Base-by-base conservation (phyloP, 2,888 invertebrate genomes). In the Rhodophaea formosa region DNA sequence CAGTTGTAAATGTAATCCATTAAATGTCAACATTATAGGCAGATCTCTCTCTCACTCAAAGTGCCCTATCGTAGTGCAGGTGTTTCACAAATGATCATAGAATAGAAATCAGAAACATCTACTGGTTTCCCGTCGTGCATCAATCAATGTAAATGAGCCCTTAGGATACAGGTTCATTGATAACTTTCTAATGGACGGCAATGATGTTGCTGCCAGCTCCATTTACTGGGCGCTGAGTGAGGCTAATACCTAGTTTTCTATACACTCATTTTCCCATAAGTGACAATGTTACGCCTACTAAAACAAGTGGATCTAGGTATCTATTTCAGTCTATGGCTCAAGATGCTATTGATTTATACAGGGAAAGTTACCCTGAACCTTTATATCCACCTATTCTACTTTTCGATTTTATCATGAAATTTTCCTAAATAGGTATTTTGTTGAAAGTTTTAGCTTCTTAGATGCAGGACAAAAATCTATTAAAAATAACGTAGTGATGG, bases 131-230 rank as follows among this genome's bases (percentile, higher is more conserved):
- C 35, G n/a, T 35, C 35, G 17, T 51, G 35, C 35, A 51, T 51
- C 51, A 51, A 51, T 51, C 51, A 51, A 51, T 51, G 51, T 51
- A 51, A 51, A 51, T 51, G 51, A 51, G 51, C 51, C 51, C 51
- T 51, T 51, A 14, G 51, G 35, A 17, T 51, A 51, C 51, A 35
- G 17, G 35, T 51, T 12, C 51, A 51, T 35, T 51, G 51, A 51
- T 51, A 51, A 35, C 51, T 51, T 51, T 51, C 51, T 51, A 51
- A 51, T 51, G 51, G 51, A 51, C 51, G 35, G 35, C 35, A 35
- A 35, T 51, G 51, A 51, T 51, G 51, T 35, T 51, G 51, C 16
- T 35, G 35, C 51, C 16, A 16, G 51, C 17, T 35, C 35, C 35
- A 39, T 51, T 51, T 51, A 51, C 51, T 51, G 23, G 23, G 23